phyloP scores from a whole-genome alignment of 2,888 invertebrate species.

The Entomobrya proxima region DNA sequence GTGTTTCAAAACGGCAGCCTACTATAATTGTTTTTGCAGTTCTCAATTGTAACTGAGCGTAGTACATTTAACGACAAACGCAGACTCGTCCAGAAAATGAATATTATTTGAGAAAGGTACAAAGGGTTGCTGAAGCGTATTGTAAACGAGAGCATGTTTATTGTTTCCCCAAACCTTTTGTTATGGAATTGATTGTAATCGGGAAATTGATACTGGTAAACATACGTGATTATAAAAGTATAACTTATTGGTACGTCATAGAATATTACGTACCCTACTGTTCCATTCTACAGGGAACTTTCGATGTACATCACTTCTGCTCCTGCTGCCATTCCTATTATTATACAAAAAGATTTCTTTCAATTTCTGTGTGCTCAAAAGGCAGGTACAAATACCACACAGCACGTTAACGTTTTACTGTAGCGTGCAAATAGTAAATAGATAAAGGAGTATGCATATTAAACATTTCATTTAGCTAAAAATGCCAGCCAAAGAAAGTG shows the following conservation, averaged over 20 bases:
- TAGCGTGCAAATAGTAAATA: neutral
- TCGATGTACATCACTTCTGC: too few species aligned
- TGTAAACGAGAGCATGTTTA: too few species aligned
- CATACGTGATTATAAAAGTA: neutral
- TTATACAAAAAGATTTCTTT: too few species aligned
- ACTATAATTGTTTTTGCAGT: neutral
- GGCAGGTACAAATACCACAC: too few species aligned
- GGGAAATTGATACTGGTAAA: neutral
- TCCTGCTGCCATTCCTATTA: too few species aligned
- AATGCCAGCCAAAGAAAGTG: neutral
- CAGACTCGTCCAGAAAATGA: constrained; percentile 17
- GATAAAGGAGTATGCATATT: neutral
- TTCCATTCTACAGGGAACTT: too few species aligned
- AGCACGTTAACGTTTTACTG: too few species aligned
- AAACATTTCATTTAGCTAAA: constrained; percentile 26
- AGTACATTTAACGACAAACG: constrained; percentile 20
- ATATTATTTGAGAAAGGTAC: neutral
- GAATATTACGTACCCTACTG: neutral
- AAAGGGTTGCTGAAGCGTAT: neutral
- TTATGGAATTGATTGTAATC: too few species aligned
- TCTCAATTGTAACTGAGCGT: neutral
- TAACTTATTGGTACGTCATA: neutral
- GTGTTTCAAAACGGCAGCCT: neutral
- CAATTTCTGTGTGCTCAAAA: too few species aligned
- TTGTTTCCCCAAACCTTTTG: too few species aligned